A percentile compares a stretch with the other conserved stretches of the same genome.
These are phyloP conservation scores for Brachyhypopomus gauderio DNA, from an alignment of 2,113 vertebrate genomes.

Conservation along the genomic window DNA sequence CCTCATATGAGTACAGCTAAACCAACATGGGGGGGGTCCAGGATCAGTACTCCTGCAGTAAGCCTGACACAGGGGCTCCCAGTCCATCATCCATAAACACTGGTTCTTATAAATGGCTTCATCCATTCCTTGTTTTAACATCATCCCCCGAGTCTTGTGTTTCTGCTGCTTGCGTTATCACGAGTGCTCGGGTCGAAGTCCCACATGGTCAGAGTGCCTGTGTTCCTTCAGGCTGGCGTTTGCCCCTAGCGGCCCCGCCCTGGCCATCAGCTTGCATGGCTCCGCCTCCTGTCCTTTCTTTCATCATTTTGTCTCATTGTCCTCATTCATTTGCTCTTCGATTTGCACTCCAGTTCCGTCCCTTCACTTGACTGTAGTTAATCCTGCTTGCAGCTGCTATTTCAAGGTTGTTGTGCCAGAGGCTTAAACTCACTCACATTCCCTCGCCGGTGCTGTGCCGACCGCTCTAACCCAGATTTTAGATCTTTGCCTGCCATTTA, in stretches of 20 bases:
- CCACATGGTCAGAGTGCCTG: background rate
- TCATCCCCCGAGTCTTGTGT: background rate
- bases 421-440: background rate
- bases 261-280: background rate
- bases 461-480: background rate
- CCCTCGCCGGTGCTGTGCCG: background rate
- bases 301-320: slow-evolving; percentile 1
- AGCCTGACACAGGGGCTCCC: background rate
- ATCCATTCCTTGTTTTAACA: background rate
- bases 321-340: background rate
- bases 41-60: background rate
- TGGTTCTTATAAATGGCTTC: background rate
- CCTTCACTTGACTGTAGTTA: background rate
- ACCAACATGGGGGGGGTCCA: background rate
- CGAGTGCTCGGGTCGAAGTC: background rate
- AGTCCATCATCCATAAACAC: background rate
- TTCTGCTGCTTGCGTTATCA: background rate
- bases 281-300: background rate
- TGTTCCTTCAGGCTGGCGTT: background rate
- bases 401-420: background rate
- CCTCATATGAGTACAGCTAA: background rate
- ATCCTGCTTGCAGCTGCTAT: slow-evolving; percentile 9
- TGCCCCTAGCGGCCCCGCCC: background rate
- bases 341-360: background rate
- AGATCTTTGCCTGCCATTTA: slow-evolving; percentile 18